Base-by-base conservation (phyloP, 2,113 vertebrate genomes). In the Talpa occidentalis region DNA sequence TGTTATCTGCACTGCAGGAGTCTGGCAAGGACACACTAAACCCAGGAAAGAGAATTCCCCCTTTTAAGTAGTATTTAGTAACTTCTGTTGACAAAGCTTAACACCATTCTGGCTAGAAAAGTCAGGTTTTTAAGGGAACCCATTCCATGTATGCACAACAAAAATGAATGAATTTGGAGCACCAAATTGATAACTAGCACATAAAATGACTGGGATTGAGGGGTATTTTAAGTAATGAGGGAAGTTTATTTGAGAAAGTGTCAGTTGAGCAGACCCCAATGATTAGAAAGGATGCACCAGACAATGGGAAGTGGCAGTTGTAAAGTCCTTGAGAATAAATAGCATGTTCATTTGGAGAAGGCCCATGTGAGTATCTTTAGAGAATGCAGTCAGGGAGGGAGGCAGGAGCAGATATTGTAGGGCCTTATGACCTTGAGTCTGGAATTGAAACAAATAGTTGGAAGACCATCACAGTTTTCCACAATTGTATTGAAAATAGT, bases 101-200 rank as follows among this genome's bases (percentile, higher is more conserved):
- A 79, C 35, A 72, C 32, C n/a, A 37, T 77, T 24, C 54, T 19
- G 66, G 17, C 44, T 52, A 67, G 35, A 69, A 89, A 87, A 24
- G 42, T 79, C 76, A 92, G 52, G 35, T 83, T 10, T 62, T 81
- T 77, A 81, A 82, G 28, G 32, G 26, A 60, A 40, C 21, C 5
- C 52, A 32, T 22, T 89, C 30, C 24, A 5, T 69, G n/a, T 69
- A 79, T 90, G 35, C 32, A 93, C 28, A 91, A 14, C 14, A 94
- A 19, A 78, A 77, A 12, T 44, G 44, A 92, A 59, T 79, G 62
- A 88, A 84, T 92, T 90, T 87, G 40, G 32, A 87, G 6, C 44
- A 92, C 16, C 64, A 69, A 82, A 47, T 72, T 88, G 37, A 22
- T 84, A 91, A 89, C 49, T 86, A 56, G 56, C 40, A 81, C 10